These are phyloP conservation scores for Drosophila lowei DNA, from an alignment of 1,140 invertebrate genomes.

Conservation along the genomic window DNA sequence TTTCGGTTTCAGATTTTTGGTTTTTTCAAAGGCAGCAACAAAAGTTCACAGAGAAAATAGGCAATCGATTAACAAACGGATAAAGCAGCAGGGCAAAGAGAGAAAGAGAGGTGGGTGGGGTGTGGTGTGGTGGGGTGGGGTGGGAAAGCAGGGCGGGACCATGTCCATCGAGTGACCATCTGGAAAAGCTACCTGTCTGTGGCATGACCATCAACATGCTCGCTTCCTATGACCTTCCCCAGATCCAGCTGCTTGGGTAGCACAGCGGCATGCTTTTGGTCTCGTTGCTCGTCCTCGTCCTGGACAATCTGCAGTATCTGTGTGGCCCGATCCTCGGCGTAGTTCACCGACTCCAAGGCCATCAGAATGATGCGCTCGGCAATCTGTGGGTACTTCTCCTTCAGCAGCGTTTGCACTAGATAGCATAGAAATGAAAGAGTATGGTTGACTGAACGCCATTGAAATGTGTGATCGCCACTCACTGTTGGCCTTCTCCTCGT, in stretches of 20 bases:
- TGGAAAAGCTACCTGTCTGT: constrained; percentile 39
- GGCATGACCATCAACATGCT: constrained; percentile 50
- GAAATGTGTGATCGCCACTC: constrained; percentile 56
- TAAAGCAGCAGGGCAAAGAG: constrained; percentile 54
- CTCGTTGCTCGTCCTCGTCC: constrained; percentile 84
- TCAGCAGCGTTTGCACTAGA: constrained; percentile 89
- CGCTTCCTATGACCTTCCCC: constrained; percentile 8
- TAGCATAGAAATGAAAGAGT: constrained; percentile 21
- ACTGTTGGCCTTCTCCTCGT: constrained; percentile 90
- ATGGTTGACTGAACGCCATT: background rate
- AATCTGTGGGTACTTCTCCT: constrained; percentile 89
- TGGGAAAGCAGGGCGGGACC: constrained; percentile 23
- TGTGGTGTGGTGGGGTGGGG: background rate
- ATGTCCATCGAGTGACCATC: background rate
- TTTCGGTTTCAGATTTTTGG: constrained; percentile 18
- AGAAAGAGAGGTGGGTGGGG: constrained; percentile 2
- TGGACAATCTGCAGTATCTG: constrained; percentile 90
- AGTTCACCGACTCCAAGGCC: constrained; percentile 94
- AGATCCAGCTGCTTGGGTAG: constrained; percentile 31
- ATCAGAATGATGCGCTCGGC: constrained; percentile 91
- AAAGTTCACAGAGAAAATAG: constrained; percentile 74
- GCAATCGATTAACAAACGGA: constrained; percentile 73
- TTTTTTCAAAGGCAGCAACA: constrained; percentile 65
- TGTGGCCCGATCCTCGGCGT: constrained; percentile 90
- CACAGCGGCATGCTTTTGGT: constrained; percentile 34